A percentile compares a stretch with the other conserved stretches of the same genome.
These are phyloP conservation scores for Cetonia aurata DNA, from an alignment of 2,888 invertebrate species.

Conservation along the genomic window DNA sequence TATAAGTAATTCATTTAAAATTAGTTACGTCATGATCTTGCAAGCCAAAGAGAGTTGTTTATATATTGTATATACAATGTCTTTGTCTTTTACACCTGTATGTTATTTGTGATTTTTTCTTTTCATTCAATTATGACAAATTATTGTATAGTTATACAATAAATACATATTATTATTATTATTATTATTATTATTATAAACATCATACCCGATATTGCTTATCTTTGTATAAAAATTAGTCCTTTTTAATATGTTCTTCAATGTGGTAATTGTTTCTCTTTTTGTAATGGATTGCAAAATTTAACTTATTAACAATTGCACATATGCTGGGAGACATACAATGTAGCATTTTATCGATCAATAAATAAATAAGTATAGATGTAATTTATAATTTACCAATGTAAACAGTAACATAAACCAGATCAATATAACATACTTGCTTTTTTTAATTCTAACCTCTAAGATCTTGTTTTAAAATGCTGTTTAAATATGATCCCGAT, in stretches of 20 bases:
- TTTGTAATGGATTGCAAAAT: not conserved
- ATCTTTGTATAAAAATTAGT: not conserved
- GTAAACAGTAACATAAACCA: not conserved
- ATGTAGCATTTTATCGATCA: not conserved
- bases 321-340: too few relatives aligned
- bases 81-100: too few relatives aligned
- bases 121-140: too few relatives aligned
- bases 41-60: not conserved
- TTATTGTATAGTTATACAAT: too few relatives aligned
- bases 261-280: not conserved
- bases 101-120: too few relatives aligned
- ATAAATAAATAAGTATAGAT: not conserved
- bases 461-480: not conserved
- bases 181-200: too few relatives aligned
- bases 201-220: not conserved
- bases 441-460: constrained; percentile 5
- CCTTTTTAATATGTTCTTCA: constrained; percentile 8
- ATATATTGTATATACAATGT: not conserved
- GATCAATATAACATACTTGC: not conserved
- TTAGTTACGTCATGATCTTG: not conserved
- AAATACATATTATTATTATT: too few relatives aligned
- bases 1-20: not conserved
- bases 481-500: too few relatives aligned
- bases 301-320: not conserved
- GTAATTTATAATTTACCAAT: not conserved